Base-by-base conservation (phyloP, 2,888 invertebrate species). In the Drosophila barbarae region DNA sequence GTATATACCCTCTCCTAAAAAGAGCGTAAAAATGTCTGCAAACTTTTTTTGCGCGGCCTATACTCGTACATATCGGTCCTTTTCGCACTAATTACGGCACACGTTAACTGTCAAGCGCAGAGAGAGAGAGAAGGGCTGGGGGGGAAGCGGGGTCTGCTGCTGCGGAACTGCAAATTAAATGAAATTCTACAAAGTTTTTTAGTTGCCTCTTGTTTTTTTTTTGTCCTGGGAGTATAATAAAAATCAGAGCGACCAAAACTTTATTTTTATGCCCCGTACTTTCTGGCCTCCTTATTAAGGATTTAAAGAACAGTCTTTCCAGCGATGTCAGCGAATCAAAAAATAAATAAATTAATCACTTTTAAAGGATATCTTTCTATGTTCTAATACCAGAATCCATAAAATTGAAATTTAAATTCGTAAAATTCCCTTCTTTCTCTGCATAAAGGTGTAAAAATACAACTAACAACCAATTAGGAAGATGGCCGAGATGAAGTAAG, bases 1-100 rank as follows among this genome's bases (percentile, higher is more conserved):
- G 4, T 8, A 6, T n/a, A 44, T 28, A 44, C 46, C 46, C 46
- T 18, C 5, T 30, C 12, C n/a, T 8, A 26, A 9, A 8, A 7
- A 28, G 30, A 5, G 46, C 13, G 13, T 18, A 2, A 47, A 57
- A 72, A 72, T 50, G 76, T 79, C 76, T 73, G 71, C 49, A 54
- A 79, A 76, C 60, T 76, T 76, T 74, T 74, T 79, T 59, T 35
- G 56, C 56, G 30, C 51, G 70, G 42, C 54, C 47, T 65, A 54
- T 42, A n/a, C 26, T 23, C 18, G 12, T 30, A 18, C 35, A 30
- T 41, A n/a, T 41, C 52, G 28, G 15, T 56, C 50, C 34, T 26
- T 18, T 30, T 51, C 38, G 42, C 75, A 63, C 61, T 73, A 76
- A 76, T 76, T 76, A 76, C 70, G 61, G 39, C 54, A 69, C 65